These are phyloP conservation scores for Temnothorax curvispinosus DNA, from an alignment of 1,140 invertebrate species.

Conservation along the genomic window DNA sequence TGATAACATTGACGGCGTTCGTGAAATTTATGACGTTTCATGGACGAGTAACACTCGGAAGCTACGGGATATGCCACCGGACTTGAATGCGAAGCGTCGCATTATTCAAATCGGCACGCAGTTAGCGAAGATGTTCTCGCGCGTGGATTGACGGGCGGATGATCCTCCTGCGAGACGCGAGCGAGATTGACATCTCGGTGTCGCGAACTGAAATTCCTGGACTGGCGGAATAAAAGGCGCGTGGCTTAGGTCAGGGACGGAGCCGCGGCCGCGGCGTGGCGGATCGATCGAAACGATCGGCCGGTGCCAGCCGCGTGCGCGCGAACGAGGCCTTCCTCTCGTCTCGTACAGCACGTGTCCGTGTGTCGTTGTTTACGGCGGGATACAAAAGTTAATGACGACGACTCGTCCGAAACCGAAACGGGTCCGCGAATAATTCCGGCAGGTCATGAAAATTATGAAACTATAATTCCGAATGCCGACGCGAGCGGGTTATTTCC, in stretches of 20 bases:
- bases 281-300: conserved; percentile 69
- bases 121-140: not conserved
- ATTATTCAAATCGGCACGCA: conserved; percentile 47
- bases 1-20: not conserved
- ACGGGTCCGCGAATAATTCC: not conserved
- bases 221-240: conserved; percentile 62
- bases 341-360: not conserved
- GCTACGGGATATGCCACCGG: not conserved
- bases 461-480: not conserved
- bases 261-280: not conserved
- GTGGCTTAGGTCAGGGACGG: conserved; percentile 72
- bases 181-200: conserved; percentile 43
- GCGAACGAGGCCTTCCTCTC: conserved; percentile 13
- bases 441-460: not conserved
- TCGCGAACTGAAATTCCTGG: conserved; percentile 43
- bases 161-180: not conserved
- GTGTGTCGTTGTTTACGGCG: not conserved
- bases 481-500: not conserved
- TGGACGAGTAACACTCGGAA: conserved; percentile 12
- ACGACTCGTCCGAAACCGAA: too few relatives aligned
- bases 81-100: conserved; percentile 29
- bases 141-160: not conserved
- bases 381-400: not conserved
- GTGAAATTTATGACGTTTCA: not conserved
- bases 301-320: conserved; percentile 29